phyloP scores from a whole-genome alignment of 2,888 invertebrate species.

The Drosophila peninsularis region DNA sequence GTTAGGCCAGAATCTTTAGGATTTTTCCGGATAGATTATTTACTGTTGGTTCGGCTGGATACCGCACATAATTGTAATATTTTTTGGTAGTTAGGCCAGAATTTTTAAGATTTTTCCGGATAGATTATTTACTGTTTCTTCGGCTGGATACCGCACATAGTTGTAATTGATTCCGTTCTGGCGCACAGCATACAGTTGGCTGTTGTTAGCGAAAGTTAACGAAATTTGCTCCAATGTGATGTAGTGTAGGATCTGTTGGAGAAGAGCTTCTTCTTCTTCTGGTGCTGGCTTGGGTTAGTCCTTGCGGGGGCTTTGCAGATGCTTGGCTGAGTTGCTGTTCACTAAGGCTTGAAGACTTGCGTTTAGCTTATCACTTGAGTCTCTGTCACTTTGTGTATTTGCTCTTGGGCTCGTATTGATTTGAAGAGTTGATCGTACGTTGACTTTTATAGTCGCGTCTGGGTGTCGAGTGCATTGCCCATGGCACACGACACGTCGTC shows the following conservation, averaged over 20 bases:
- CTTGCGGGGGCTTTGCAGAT: neutral
- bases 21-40: constrained; percentile 61
- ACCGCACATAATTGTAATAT: constrained; percentile 1
- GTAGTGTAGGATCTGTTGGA: neutral
- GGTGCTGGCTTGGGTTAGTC: neutral
- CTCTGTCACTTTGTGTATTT: constrained; percentile 4
- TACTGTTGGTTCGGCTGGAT: constrained; percentile 55
- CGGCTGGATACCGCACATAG: constrained; percentile 25
- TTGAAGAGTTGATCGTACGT: constrained; percentile 27
- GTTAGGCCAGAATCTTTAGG: constrained; percentile 56
- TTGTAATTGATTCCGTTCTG: neutral
- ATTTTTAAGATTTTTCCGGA: constrained; percentile 64
- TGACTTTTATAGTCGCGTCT: constrained; percentile 56
- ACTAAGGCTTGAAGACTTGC: neutral
- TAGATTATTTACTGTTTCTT: constrained; percentile 59
- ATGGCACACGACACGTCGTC: constrained; percentile 56
- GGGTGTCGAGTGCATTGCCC: constrained; percentile 33
- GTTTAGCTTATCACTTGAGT: neutral
- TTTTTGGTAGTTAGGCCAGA: constrained; percentile 36
- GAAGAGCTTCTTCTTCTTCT: neutral
- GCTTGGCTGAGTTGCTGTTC: neutral
- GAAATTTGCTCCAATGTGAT: constrained; percentile 45
- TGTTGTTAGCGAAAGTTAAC: neutral
- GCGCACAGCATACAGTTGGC: constrained; percentile 9
- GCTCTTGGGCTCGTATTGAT: constrained; percentile 24